Evolutionary conservation across 35 echinoderm and acorn worm species (phyloP).

Genomic region (Ophiothrix spiculata): DNA sequence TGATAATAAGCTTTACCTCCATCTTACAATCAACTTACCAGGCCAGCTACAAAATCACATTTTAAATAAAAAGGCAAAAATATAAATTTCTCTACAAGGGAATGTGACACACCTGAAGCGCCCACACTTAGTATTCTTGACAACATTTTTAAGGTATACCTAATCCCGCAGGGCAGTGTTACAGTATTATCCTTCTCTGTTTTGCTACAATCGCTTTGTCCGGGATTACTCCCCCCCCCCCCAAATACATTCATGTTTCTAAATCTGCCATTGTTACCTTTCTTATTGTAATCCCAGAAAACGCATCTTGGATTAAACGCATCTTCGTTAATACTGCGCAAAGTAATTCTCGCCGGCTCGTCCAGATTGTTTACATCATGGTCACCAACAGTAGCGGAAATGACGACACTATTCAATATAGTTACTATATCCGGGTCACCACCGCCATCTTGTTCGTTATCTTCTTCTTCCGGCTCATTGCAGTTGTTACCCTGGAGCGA

Average conservation of each 20-base stretch:
- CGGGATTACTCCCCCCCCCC: not conserved
- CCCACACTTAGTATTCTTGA: no score
- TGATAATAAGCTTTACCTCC: no score
- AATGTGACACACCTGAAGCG: no score
- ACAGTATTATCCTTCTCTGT: no score
- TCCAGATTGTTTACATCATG: constrained; percentile 23
- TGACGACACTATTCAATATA: constrained; percentile 49
- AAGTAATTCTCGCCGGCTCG: constrained; percentile 27
- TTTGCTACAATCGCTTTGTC: no score
- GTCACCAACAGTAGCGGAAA: constrained; percentile 37
- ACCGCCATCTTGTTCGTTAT: not conserved
- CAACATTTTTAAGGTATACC: no score
- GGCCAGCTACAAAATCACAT: no score
- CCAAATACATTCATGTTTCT: not conserved
- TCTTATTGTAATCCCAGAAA: constrained; percentile 30
- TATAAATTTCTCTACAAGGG: no score
- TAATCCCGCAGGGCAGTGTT: no score
- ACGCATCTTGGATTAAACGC: constrained; percentile 55
- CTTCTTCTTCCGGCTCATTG: not conserved
- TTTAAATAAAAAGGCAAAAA: no score
- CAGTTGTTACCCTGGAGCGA: not conserved
- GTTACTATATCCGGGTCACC: constrained; percentile 13
- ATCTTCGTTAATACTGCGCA: constrained; percentile 21
- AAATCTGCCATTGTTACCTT: constrained; percentile 13
- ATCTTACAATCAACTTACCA: no score